Evolutionary conservation across 1,140 invertebrate genomes (phyloP).

Genomic region (Dolichoris vasculosae): DNA sequence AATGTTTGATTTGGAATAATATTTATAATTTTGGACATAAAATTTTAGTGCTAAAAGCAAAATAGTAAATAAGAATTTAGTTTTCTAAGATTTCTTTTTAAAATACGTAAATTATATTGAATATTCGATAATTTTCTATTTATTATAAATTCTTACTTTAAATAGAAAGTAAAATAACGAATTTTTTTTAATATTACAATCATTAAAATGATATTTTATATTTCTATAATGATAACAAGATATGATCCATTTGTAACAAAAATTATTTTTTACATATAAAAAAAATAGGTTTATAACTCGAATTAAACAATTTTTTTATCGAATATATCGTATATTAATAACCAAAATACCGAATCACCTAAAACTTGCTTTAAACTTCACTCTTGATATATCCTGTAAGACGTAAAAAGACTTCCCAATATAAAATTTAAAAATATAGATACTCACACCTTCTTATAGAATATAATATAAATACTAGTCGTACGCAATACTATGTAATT

Average conservation of each 20-base stretch:
- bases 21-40: background rate
- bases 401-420: background rate
- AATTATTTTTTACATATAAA: too few relatives aligned
- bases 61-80: background rate
- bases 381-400: background rate
- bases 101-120: too few relatives aligned
- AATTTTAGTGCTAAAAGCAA: background rate
- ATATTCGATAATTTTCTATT: background rate
- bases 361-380: background rate
- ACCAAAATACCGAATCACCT: background rate
- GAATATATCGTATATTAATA: too few relatives aligned
- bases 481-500: background rate
- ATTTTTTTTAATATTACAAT: too few relatives aligned
- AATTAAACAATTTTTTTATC: too few relatives aligned
- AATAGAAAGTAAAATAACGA: background rate
- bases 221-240: too few relatives aligned
- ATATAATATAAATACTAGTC: constrained; percentile 10
- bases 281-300: too few relatives aligned
- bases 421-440: background rate
- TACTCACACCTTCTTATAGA: background rate
- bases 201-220: too few relatives aligned
- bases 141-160: background rate
- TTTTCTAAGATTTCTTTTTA: background rate
- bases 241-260: too few relatives aligned
- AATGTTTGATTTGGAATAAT: background rate